Percentiles rank a stretch among this genome's conserved stretches.
Evolutionary conservation across 2,888 invertebrate genomes (phyloP).

Genomic region (Lamellibrachia satsuma): DNA sequence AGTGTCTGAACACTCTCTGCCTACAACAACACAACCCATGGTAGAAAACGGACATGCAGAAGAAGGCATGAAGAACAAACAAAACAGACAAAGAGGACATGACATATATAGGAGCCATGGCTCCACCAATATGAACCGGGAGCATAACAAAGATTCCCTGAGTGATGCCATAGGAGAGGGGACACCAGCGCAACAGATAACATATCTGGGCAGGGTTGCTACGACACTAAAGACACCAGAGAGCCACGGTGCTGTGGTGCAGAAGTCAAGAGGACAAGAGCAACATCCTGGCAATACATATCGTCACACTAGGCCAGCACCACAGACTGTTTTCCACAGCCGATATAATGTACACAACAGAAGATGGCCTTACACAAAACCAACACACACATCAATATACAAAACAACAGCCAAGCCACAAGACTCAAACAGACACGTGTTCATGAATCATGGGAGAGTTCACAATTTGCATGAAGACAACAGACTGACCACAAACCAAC

Average conservation of each 20-base stretch:
- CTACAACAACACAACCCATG: background rate
- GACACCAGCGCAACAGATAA: background rate
- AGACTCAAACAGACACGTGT: background rate
- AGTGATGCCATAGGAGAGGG: background rate
- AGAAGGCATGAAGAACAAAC: background rate
- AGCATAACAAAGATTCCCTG: background rate
- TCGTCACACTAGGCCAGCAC: background rate
- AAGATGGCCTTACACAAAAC: background rate
- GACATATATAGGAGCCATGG: background rate
- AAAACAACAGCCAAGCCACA: background rate
- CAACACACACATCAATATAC: background rate
- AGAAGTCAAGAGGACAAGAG: background rate
- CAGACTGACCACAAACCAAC: background rate
- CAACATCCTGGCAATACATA: background rate
- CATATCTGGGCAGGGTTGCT: background rate
- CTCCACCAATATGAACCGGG: background rate
- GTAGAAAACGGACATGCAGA: background rate
- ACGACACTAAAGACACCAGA: background rate
- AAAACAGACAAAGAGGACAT: background rate
- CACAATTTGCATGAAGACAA: background rate
- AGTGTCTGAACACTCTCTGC: background rate
- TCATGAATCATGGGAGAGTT: background rate
- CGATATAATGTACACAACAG: background rate
- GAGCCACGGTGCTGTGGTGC: background rate
- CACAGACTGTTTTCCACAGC: background rate